These are phyloP conservation scores for Agrotis clavis DNA, from an alignment of 2,888 invertebrate genomes.

Conservation along the genomic window DNA sequence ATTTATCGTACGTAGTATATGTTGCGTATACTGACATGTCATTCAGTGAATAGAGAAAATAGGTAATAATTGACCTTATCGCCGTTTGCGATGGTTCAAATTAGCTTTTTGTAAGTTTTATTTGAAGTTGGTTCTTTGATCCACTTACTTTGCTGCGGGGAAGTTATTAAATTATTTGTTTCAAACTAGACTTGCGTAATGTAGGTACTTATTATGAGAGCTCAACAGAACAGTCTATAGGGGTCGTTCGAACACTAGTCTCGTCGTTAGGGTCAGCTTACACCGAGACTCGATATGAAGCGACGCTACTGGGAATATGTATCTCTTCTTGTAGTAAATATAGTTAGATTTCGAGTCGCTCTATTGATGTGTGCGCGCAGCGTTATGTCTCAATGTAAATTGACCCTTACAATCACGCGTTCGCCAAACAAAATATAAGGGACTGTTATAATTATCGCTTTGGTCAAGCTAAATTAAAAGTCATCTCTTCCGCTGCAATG, in stretches of 20 bases:
- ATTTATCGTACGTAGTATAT: constrained; percentile 61
- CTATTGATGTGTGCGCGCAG: too few species aligned
- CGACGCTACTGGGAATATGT: too few species aligned
- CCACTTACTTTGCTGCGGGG: not conserved
- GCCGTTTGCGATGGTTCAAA: not conserved
- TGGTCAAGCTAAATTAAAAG: not conserved
- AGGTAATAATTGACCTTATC: not conserved
- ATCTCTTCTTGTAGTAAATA: too few species aligned
- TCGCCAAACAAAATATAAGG: too few species aligned
- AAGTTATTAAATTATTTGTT: not conserved
- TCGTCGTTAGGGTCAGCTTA: too few species aligned
- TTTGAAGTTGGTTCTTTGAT: not conserved
- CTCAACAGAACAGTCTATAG: too few species aligned
- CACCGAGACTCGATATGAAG: too few species aligned
- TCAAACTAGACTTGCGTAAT: not conserved
- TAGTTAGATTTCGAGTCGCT: too few species aligned
- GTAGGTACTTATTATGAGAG: not conserved
- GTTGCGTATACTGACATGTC: constrained; percentile 46
- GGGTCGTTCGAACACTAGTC: too few species aligned
- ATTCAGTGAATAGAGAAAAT: constrained; percentile 4
- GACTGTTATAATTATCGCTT: not conserved
- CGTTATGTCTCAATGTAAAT: too few species aligned
- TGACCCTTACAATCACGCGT: too few species aligned
- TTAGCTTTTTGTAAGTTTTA: not conserved
- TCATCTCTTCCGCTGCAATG: not conserved